phyloP scores from a whole-genome alignment of 2,888 invertebrate genomes.

The Oligia fasciuncula region DNA sequence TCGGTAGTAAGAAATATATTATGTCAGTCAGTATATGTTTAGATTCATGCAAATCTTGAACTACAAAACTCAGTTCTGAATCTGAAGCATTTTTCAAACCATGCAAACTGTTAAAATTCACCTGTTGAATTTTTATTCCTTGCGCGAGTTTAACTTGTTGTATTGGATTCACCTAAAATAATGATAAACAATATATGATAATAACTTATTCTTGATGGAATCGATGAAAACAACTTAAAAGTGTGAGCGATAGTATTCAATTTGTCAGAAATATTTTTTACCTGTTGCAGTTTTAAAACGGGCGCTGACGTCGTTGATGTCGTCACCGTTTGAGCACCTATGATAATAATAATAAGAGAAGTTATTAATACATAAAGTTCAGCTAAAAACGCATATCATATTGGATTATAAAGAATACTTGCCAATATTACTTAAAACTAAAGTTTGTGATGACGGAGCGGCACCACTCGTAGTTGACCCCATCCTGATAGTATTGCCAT shows the following conservation, averaged over 20 bases:
- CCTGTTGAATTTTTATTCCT: constrained; percentile 88
- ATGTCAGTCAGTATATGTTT: constrained; percentile 17
- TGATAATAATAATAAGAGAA: constrained; percentile 37
- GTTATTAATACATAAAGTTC: neutral
- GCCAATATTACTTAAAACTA: constrained; percentile 87
- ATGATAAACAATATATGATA: constrained; percentile 63
- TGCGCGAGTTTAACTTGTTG: constrained; percentile 88
- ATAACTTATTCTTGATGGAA: constrained; percentile 39
- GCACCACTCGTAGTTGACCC: constrained; percentile 75
- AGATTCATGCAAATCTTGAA: constrained; percentile 45
- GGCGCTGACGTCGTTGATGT: constrained; percentile 82
- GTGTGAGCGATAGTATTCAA: neutral
- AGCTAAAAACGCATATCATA: neutral
- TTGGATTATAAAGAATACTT: constrained; percentile 50
- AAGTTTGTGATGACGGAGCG: constrained; percentile 82
- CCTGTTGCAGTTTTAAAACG: constrained; percentile 86
- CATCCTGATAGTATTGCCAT: constrained; percentile 82
- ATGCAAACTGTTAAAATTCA: constrained; percentile 78
- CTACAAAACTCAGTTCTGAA: constrained; percentile 49
- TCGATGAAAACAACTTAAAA: constrained; percentile 21
- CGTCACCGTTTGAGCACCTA: constrained; percentile 82
- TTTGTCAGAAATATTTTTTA: constrained; percentile 60
- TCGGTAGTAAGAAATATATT: neutral
- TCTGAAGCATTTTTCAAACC: constrained; percentile 65
- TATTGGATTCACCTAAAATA: constrained; percentile 87